Conservation (phyloP, 2,888 invertebrate species). For the Ischnura elegans region DNA sequence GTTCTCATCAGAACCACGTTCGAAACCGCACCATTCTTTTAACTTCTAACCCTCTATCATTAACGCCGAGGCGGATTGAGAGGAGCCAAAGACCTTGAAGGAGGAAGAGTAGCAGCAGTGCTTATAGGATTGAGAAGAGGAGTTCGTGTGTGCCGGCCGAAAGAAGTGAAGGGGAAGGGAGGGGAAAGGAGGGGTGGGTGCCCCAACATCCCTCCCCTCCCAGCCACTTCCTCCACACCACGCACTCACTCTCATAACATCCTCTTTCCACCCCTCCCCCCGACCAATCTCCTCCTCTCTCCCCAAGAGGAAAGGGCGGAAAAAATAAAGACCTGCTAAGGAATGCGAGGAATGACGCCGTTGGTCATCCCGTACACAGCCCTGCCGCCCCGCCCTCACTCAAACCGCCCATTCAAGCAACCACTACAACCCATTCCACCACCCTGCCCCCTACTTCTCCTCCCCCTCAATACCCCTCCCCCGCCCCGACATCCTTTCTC, state of each 20-base stretch:
- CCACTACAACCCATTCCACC: too few species aligned
- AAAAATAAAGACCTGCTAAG: constrained; percentile 37
- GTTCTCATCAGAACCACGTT: too few species aligned
- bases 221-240: background rate
- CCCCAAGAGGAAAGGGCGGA: background rate
- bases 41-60: too few species aligned
- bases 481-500: constrained; percentile 23
- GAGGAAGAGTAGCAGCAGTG: background rate
- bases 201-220: background rate
- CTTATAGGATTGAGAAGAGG: background rate
- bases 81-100: background rate
- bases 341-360: constrained; percentile 62
- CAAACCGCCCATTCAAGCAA: background rate
- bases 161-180: background rate
- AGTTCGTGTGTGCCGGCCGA: background rate
- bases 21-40: too few species aligned
- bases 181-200: background rate
- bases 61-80: too few species aligned
- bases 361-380: constrained; percentile 17
- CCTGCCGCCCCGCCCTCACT: constrained; percentile 12
- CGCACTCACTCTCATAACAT: background rate
- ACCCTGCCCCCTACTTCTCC: background rate
- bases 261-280: background rate
- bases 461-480: background rate
- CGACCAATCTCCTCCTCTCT: too few species aligned